A percentile compares a stretch with the other conserved stretches of the same genome.
Conservation (phyloP, 1,140 invertebrate genomes). For the Zelostemma sp. region DNA sequence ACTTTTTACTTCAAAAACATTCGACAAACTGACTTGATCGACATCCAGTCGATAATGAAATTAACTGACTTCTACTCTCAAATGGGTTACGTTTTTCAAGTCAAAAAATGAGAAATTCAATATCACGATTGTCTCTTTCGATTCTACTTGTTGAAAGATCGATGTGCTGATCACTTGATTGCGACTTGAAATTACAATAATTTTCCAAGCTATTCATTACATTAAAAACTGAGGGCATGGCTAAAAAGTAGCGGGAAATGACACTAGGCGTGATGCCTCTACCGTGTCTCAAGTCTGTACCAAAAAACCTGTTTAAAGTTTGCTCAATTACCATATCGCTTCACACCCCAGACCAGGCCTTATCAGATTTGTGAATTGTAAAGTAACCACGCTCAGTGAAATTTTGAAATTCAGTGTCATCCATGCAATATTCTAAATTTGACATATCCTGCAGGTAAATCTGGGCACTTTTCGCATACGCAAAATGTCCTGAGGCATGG, state of each 20-base stretch:
- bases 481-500: conserved; percentile 55
- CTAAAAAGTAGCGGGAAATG: conserved; percentile 23
- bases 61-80: conserved; percentile 41
- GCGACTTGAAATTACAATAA: conserved; percentile 50
- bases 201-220: conserved; percentile 52
- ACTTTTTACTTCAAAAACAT: conserved; percentile 6
- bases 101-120: conserved; percentile 56
- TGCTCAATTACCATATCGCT: conserved; percentile 61
- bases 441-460: conserved; percentile 60
- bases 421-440: conserved; percentile 43
- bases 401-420: conserved; percentile 48
- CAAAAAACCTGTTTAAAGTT: conserved; percentile 58
- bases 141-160: conserved; percentile 59
- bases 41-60: conserved; percentile 57
- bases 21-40: neutral
- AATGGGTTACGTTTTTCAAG: conserved; percentile 57
- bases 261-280: conserved; percentile 31
- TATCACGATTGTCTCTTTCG: conserved; percentile 57
- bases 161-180: conserved; percentile 63
- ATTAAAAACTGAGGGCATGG: conserved; percentile 23
- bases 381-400: conserved; percentile 50
- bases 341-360: conserved; percentile 63
- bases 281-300: conserved; percentile 36
- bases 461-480: conserved; percentile 57
- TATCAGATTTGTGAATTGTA: conserved; percentile 53